Percentiles rank a stretch among this genome's conserved stretches.
Conservation (phyloP, 2,888 invertebrate species). For the Rotaria magnacalcarata region DNA sequence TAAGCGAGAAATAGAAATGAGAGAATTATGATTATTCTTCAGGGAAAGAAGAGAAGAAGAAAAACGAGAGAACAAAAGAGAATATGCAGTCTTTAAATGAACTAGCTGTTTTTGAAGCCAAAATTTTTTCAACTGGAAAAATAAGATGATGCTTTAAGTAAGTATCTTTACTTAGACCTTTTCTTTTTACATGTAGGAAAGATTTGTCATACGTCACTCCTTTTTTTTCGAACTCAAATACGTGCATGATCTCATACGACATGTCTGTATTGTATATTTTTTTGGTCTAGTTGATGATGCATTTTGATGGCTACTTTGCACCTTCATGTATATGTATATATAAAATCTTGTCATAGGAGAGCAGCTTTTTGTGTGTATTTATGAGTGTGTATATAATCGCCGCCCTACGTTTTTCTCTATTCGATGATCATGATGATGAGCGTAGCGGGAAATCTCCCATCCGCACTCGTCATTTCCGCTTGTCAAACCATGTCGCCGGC, state of each 20-base stretch:
- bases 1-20: slow-evolving; percentile 1
- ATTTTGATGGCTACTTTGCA: slow-evolving; percentile 1
- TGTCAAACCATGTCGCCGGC: no score
- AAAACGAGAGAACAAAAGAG: slow-evolving; percentile 7
- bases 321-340: neutral
- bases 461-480: no score
- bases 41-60: neutral
- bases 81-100: neutral
- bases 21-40: slow-evolving; percentile 29
- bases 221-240: neutral
- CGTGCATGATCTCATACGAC: neutral
- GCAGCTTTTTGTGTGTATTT: neutral
- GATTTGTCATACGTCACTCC: neutral
- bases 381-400: slow-evolving; percentile 10
- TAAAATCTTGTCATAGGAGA: neutral
- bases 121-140: neutral
- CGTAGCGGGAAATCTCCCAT: no score
- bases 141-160: neutral
- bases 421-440: no score
- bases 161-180: neutral
- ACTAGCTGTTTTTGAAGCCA: neutral
- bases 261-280: neutral
- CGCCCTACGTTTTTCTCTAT: no score
- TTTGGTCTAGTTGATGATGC: neutral
- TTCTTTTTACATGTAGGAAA: neutral